These are phyloP conservation scores for Collichthys lucidus DNA, from an alignment of 2,113 vertebrate genomes.

Conservation along the genomic window DNA sequence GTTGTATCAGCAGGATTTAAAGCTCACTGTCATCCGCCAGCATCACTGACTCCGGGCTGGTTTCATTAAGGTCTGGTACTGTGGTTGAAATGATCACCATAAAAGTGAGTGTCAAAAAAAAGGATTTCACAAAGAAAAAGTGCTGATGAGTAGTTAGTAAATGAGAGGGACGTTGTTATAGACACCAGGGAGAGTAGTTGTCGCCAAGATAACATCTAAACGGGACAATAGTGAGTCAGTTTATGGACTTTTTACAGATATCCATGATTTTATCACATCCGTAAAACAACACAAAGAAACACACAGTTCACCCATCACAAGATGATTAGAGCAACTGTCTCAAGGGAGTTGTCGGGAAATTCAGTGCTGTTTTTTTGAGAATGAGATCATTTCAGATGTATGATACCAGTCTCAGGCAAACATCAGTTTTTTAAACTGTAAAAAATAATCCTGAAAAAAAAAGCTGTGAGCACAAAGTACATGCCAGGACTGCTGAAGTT, in stretches of 20 bases:
- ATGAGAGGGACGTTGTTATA: not conserved
- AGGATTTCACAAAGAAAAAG: not conserved
- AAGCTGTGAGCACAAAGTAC: not conserved
- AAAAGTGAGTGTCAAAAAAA: not conserved
- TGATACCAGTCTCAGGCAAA: not conserved
- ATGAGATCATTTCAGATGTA: too few relatives aligned
- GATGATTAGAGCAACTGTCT: too few relatives aligned
- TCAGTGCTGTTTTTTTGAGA: not conserved
- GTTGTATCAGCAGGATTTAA: constrained; percentile 76
- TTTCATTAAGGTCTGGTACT: not conserved
- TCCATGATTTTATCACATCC: too few relatives aligned
- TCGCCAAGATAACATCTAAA: not conserved
- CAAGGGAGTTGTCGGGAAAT: not conserved
- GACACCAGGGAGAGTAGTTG: not conserved
- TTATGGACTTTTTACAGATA: too few relatives aligned
- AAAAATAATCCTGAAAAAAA: not conserved
- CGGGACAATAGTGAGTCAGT: not conserved
- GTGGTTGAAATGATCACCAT: not conserved
- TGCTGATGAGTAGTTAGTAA: not conserved
- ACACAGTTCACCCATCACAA: too few relatives aligned
- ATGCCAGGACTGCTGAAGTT: not conserved
- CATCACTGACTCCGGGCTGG: constrained; percentile 17
- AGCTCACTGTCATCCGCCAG: constrained; percentile 56
- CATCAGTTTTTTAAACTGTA: not conserved
- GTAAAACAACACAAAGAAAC: too few relatives aligned